phyloP scores from a whole-genome alignment of 2,113 vertebrate species.

The Mesocricetus auratus region DNA sequence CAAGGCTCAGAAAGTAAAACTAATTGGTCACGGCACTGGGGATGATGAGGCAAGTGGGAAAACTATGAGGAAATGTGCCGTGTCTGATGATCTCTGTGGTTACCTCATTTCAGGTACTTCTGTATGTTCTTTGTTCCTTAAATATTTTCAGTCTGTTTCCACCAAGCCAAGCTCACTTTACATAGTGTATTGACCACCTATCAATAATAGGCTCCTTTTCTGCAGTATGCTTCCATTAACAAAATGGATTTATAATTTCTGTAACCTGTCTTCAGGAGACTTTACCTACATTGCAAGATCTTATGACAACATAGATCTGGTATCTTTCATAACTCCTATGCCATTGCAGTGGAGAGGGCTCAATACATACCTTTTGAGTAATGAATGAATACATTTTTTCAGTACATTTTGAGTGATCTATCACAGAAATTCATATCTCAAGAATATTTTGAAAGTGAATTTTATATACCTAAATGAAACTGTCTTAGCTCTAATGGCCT shows the following conservation, averaged over 20 bases:
- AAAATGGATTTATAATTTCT: slow-evolving; percentile 4
- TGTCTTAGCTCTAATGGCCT: slow-evolving; percentile 67
- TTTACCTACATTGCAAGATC: slow-evolving; percentile 3
- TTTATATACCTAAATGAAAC: slow-evolving; percentile 72
- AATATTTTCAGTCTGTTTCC: not conserved
- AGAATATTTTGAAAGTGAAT: slow-evolving; percentile 69
- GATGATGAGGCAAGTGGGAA: not conserved
- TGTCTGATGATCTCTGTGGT: not conserved
- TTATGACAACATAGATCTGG: not conserved
- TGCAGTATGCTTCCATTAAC: not conserved
- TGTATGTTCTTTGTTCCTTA: not conserved
- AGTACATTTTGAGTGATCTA: slow-evolving; percentile 31
- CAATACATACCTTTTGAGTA: slow-evolving; percentile 16
- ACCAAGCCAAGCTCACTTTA: not conserved
- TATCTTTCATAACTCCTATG: not conserved
- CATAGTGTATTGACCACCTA: not conserved
- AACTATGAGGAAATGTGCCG: not conserved
- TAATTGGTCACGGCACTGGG: not conserved
- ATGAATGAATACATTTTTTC: slow-evolving; percentile 24
- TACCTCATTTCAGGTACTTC: not conserved
- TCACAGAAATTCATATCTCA: slow-evolving; percentile 63
- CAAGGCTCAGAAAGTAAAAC: not conserved
- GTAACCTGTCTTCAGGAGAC: slow-evolving; percentile 7
- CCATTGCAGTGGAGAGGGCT: not conserved
- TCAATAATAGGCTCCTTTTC: not conserved